Conservation (phyloP, 2,888 invertebrate species). For the Lithophane socia region DNA sequence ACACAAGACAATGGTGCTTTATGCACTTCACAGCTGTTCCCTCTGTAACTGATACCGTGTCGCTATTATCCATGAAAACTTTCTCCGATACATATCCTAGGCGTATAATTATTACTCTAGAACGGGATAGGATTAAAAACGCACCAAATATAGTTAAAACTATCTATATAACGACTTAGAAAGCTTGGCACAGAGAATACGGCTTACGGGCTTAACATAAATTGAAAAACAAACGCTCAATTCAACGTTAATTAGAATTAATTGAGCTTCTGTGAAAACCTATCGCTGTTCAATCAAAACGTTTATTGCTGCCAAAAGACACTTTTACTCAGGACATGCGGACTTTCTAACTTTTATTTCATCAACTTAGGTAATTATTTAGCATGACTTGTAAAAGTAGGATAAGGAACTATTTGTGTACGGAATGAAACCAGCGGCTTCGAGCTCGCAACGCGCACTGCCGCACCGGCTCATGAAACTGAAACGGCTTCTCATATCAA, state of each 20-base stretch:
- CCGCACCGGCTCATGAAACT: constrained; percentile 65
- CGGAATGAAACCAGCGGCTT: constrained; percentile 43
- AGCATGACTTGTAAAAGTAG: constrained; percentile 33
- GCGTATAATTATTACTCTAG: not conserved
- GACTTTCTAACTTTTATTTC: constrained; percentile 7
- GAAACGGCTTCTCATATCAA: constrained; percentile 67
- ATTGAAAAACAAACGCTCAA: constrained; percentile 26
- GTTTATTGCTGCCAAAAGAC: constrained; percentile 34
- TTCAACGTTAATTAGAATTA: constrained; percentile 13
- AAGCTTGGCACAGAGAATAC: constrained; percentile 38
- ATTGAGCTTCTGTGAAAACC: constrained; percentile 22
- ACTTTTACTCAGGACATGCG: constrained; percentile 4
- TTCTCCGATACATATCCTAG: constrained; percentile 44
- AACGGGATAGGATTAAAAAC: not conserved
- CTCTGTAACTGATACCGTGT: constrained; percentile 43
- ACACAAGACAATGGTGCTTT: constrained; percentile 66
- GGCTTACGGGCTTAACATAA: constrained; percentile 2
- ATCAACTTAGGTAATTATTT: constrained; percentile 1
- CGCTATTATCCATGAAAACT: constrained; percentile 24
- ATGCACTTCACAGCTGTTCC: constrained; percentile 68
- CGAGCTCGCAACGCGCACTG: constrained; percentile 74
- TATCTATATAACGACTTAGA: constrained; percentile 5
- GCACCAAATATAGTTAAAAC: constrained; percentile 9
- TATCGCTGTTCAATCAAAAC: constrained; percentile 23
- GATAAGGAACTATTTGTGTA: constrained; percentile 29